Evolutionary conservation across 1,140 invertebrate genomes (phyloP), one percentile per base, ranked within the genome.

Genomic region (Pogonognathellus flavescens): DNA sequence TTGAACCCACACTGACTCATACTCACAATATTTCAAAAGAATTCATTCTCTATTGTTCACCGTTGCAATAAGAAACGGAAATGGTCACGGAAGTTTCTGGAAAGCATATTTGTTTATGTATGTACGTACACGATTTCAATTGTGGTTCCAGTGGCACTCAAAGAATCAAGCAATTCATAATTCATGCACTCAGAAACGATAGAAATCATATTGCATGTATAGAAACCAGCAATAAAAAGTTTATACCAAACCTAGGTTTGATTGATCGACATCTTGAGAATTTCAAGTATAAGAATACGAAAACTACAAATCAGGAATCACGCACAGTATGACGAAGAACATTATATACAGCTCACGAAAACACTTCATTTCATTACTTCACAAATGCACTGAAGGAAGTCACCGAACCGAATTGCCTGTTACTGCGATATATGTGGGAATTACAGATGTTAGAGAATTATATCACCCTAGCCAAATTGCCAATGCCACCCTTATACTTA

Each of bases 261-360:
- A 20, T 25, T 66, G 62, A 16, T 25, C 22, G 20, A 66, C 31
- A 66, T 66, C 22, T 14, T 25, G 5, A 66, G 6, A 31, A 31
- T 31, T 22, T 25, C 62, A 66, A 76, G 70, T 41, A n/a, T n/a
- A 76, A 49, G 53, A 25, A 13, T 66, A 25, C 25, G 62, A 66
- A 66, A 66, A 25, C 62, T 13, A 31, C 49, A 50, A n/a, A 49
- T 16, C n/a, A 50, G 8, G 18, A 76, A 76, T 76, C 70, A 76
- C 41, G 70, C 70, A 76, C 41, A 76, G 70, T 25, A 49, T 18
- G 16, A 76, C 16, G 31, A 76, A 76, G 41, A 18, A 16, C 25
- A 41, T 22, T 72, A 41, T n/a, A 22, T 16, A 49, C 70, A 76
- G 70, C 70, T 76, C 70, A 76, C 70, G 70, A 31, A 76, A 50